Evolutionary conservation across 2,113 vertebrate species (phyloP), one percentile per base, ranked within the genome.

Genomic region (Sminthopsis crassicaudata): DNA sequence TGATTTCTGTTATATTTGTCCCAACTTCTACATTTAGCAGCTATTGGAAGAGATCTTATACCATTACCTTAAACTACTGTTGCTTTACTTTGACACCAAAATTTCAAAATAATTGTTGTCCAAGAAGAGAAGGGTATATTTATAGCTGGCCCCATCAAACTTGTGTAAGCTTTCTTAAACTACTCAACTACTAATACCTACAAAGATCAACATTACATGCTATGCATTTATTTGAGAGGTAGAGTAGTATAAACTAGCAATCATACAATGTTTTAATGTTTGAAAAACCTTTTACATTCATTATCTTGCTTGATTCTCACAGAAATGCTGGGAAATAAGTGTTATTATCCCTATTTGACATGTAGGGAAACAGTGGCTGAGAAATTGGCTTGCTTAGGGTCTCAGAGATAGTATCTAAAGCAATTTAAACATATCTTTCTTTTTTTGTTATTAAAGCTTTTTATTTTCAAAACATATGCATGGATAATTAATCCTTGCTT

Each of bases 21-120:
- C 36, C 54, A 2, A 3, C 57, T 23, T 23, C 46, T 96, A 90
- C 94, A 46, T 46, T 91, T 89, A 93, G 92, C 92, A 92, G 91
- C 8, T 19, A 24, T 24, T 50, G 53, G 91, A 94, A 91, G 46
- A 91, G 93, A 91, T 53, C 50, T 93, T 91, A 91, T 91, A 76
- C 42, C 91, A 57, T 95, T 94, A 91, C 91, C 96, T 95, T 54
- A 92, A 95, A 97, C 94, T 93, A 76, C 53, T 51, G 91, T 95
- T 93, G 96, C 27, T 6, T 57, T 76, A n/a, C 67, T 67, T 53
- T 57, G 91, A 94, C 25, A 67, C 53, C 67, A 96, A 91, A 90
- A 93, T 95, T 96, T 60, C 42, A 53, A 94, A 97, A 92, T 0
- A 1, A 94, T 52, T 94, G 51, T 89, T 94, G 93, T 46, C 22